Percentiles rank a stretch among this genome's conserved stretches.
Conservation (phyloP, 2,888 invertebrate genomes). For the Diadromus collaris region DNA sequence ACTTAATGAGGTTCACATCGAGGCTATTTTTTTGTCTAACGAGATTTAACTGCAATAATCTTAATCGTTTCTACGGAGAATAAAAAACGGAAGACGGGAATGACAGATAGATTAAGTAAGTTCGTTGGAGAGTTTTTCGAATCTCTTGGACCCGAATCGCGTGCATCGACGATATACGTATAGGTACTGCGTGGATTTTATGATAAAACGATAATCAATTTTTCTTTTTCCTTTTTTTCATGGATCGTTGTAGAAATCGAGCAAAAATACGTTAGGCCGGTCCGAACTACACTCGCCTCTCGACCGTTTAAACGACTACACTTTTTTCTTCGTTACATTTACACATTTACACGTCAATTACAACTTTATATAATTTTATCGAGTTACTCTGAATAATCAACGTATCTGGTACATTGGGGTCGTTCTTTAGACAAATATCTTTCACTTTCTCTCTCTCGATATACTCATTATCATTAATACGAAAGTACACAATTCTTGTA, state of each 20-base stretch:
- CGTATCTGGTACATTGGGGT: constrained; percentile 31
- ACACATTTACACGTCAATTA: constrained; percentile 66
- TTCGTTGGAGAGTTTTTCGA: constrained; percentile 28
- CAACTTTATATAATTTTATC: constrained; percentile 33
- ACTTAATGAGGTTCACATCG: constrained; percentile 79
- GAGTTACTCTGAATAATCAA: constrained; percentile 40
- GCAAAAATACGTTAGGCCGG: constrained; percentile 65
- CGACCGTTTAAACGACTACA: constrained; percentile 44
- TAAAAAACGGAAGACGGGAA: constrained; percentile 50
- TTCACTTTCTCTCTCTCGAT: background rate
- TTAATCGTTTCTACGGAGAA: constrained; percentile 29
- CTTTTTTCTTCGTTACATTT: constrained; percentile 59
- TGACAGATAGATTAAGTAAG: constrained; percentile 21
- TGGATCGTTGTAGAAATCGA: constrained; percentile 64
- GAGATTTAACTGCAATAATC: constrained; percentile 79
- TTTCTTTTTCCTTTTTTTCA: background rate
- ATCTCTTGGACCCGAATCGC: constrained; percentile 57
- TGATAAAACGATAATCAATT: constrained; percentile 9
- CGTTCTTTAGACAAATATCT: constrained; percentile 49
- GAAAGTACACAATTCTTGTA: constrained; percentile 29
- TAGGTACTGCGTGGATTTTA: constrained; percentile 20
- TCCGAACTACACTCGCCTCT: constrained; percentile 29
- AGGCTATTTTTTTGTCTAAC: constrained; percentile 75
- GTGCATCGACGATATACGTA: constrained; percentile 28
- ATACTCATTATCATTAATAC: constrained; percentile 30